Conservation (phyloP, 2,113 vertebrate species). For the Indicator indicator region DNA sequence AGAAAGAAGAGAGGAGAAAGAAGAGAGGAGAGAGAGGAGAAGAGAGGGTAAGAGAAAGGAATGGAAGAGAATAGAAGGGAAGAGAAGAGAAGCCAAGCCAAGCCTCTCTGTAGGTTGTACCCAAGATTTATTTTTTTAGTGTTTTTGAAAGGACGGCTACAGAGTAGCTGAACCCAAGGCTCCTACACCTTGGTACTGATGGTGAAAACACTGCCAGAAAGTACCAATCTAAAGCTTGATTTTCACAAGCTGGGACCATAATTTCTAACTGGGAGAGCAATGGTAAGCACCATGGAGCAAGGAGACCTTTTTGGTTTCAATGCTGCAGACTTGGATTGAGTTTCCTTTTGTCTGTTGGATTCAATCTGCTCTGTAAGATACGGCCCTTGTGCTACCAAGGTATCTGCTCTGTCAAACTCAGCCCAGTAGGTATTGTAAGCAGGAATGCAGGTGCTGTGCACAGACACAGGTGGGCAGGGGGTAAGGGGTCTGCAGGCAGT, state of each 20-base stretch:
- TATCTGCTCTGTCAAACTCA: constrained; percentile 10
- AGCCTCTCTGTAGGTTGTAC: constrained; percentile 33
- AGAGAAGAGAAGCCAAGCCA: neutral
- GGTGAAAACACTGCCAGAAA: neutral
- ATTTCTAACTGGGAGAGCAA: constrained; percentile 30
- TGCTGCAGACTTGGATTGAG: constrained; percentile 3
- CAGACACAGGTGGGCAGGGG: neutral
- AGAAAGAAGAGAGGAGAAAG: no score
- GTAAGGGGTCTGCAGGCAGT: neutral
- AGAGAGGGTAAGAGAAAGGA: neutral
- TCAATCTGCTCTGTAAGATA: constrained; percentile 38
- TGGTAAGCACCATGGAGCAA: neutral
- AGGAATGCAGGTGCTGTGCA: neutral
- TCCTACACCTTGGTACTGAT: neutral
- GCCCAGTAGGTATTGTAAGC: neutral
- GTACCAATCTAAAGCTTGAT: neutral
- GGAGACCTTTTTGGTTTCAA: neutral
- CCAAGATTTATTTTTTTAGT: constrained; percentile 78
- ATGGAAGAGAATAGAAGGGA: neutral
- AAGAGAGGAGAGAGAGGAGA: no score
- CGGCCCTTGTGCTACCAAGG: constrained; percentile 13
- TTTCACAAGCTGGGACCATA: constrained; percentile 9
- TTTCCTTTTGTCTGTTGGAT: constrained; percentile 61
- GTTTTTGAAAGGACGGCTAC: constrained; percentile 29
- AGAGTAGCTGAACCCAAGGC: neutral